Conservation (phyloP, 2,797 vertebrate genomes). For the Enoplosus armatus region DNA sequence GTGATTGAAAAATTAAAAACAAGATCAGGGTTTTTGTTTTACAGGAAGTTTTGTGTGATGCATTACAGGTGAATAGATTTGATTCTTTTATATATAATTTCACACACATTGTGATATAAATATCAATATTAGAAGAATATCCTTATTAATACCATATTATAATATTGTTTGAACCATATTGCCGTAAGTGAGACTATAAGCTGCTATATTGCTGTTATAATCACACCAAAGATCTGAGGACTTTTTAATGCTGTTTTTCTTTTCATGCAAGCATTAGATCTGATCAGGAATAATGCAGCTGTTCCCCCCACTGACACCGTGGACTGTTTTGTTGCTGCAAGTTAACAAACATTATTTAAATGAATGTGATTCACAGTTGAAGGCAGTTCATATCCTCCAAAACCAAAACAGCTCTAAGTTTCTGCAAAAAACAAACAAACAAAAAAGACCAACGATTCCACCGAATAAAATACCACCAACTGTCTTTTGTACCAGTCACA, state of each 20-base stretch:
- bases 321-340: neutral
- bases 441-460: neutral
- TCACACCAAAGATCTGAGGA: neutral
- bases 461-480: conserved; percentile 1
- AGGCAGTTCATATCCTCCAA: neutral
- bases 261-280: no score
- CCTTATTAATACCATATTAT: neutral
- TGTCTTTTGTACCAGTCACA: conserved; percentile 3
- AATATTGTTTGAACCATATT: neutral
- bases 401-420: neutral
- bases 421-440: neutral
- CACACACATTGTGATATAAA: neutral
- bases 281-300: neutral
- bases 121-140: neutral
- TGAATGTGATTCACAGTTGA: neutral
- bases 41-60: neutral
- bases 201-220: neutral
- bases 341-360: neutral
- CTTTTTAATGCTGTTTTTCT: neutral
- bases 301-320: neutral
- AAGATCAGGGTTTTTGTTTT: neutral
- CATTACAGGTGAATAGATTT: neutral
- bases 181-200: neutral
- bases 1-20: neutral
- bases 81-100: neutral